Evolutionary conservation across 1,140 invertebrate species (phyloP).

Genomic region (Littorina saxatilis): DNA sequence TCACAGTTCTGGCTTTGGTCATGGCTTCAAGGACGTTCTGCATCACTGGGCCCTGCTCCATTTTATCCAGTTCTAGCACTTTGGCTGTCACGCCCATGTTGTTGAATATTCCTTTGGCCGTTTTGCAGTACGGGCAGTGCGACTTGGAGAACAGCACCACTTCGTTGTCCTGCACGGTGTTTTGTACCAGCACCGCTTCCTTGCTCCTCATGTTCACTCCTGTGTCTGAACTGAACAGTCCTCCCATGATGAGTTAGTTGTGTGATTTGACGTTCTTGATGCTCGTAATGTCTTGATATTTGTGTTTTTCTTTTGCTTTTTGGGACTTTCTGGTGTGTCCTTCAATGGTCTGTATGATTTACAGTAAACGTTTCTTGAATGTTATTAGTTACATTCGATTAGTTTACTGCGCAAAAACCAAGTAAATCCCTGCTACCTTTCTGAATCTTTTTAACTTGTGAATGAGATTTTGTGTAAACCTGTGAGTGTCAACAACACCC

Average conservation of each 20-base stretch:
- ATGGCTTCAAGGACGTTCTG: constrained; percentile 87
- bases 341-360: too few species aligned
- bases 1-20: constrained; percentile 88
- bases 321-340: too few species aligned
- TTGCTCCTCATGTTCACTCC: constrained; percentile 24
- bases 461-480: too few species aligned
- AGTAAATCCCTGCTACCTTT: too few species aligned
- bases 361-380: too few species aligned
- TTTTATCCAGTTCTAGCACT: constrained; percentile 87
- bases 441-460: too few species aligned
- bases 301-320: too few species aligned
- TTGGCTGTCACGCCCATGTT: constrained; percentile 77
- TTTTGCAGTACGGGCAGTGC: constrained; percentile 91
- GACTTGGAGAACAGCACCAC: constrained; percentile 94
- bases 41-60: constrained; percentile 85
- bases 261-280: too few species aligned
- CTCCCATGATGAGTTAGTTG: neutral
- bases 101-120: constrained; percentile 83
- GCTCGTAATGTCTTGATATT: too few species aligned
- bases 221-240: neutral
- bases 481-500: too few species aligned
- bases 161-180: constrained; percentile 59
- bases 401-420: too few species aligned
- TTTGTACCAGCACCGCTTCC: constrained; percentile 46
- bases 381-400: too few species aligned